These are phyloP conservation scores for Drosophila varians DNA, from an alignment of 1,140 invertebrate genomes.

Conservation along the genomic window DNA sequence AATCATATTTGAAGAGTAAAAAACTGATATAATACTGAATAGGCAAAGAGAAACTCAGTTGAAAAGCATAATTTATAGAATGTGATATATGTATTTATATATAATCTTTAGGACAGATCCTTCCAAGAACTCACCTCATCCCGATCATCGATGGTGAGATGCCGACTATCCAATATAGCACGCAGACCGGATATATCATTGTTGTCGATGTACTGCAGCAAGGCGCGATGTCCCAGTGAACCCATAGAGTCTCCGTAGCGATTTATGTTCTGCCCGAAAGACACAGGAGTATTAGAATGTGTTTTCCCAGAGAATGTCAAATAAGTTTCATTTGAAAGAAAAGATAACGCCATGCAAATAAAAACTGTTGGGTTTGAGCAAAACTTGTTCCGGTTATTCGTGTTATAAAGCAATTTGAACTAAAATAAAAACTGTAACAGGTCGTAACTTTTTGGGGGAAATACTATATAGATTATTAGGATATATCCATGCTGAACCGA, in stretches of 20 bases:
- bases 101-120: too few relatives aligned
- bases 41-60: background rate
- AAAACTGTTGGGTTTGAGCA: background rate
- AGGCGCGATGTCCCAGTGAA: conserved; percentile 91
- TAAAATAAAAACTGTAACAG: conserved; percentile 11
- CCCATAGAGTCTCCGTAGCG: conserved; percentile 92
- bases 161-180: conserved; percentile 91
- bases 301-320: background rate
- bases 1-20: too few relatives aligned
- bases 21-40: too few relatives aligned
- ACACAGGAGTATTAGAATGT: background rate
- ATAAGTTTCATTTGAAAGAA: background rate
- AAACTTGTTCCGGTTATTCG: conserved; percentile 21
- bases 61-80: too few relatives aligned
- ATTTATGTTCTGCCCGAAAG: conserved; percentile 73
- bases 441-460: background rate
- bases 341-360: conserved; percentile 30
- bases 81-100: too few relatives aligned
- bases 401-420: conserved; percentile 25
- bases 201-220: conserved; percentile 91
- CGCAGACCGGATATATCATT: conserved; percentile 92
- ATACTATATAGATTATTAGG: conserved; percentile 4
- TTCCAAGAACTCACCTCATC: conserved; percentile 89
- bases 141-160: conserved; percentile 93
- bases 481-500: conserved; percentile 3